Conservation (phyloP, 1,140 invertebrate species). For the Drosophila auraria region DNA sequence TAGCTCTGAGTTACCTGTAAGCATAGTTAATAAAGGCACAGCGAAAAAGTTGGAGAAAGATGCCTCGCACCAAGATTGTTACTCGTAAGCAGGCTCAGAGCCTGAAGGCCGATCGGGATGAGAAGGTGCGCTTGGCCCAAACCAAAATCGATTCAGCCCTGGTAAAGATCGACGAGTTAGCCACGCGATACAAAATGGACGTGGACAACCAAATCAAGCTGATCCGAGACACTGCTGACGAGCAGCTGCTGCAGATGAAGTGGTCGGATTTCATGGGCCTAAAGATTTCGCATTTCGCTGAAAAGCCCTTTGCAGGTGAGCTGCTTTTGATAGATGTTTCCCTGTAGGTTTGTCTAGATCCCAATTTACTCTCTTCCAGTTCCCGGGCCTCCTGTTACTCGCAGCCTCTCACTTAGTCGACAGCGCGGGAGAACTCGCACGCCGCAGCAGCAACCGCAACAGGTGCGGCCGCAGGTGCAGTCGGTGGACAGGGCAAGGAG, state of each 20-base stretch:
- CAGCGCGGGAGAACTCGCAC: not conserved
- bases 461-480: conserved; percentile 5
- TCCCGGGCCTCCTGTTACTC: not conserved
- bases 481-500: conserved; percentile 21
- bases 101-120: conserved; percentile 38
- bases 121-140: conserved; percentile 52
- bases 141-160: conserved; percentile 51
- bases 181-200: conserved; percentile 15
- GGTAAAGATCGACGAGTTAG: conserved; percentile 49
- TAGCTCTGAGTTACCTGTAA: not conserved
- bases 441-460: not conserved
- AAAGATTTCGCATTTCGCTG: conserved; percentile 15
- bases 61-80: conserved; percentile 61
- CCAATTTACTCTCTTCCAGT: not conserved
- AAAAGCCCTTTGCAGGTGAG: conserved; percentile 24
- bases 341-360: too few relatives aligned
- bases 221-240: conserved; percentile 25
- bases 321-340: not conserved
- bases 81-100: conserved; percentile 42
- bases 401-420: conserved; percentile 28
- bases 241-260: conserved; percentile 54
- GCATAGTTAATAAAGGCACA: not conserved
- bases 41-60: conserved; percentile 19
- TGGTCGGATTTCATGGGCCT: conserved; percentile 47
- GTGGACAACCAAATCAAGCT: conserved; percentile 51